A percentile compares a stretch with the other conserved stretches of the same genome.
These are phyloP conservation scores for Perodicticus potto DNA, from an alignment of 2,797 vertebrate species.

Conservation along the genomic window DNA sequence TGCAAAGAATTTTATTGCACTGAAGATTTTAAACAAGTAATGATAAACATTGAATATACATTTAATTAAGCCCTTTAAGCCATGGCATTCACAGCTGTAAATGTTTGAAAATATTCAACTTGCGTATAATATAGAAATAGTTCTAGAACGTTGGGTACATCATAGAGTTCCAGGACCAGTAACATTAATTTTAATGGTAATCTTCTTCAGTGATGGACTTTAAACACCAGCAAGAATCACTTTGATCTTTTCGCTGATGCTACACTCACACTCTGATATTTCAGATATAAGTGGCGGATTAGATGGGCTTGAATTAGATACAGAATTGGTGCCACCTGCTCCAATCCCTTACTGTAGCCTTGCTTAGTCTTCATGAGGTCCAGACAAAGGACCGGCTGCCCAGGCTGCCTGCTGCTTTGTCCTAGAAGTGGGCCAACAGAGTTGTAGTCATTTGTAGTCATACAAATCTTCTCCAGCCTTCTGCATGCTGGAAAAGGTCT, in stretches of 20 bases:
- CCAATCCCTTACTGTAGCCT: constrained; percentile 69
- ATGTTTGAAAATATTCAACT: constrained; percentile 21
- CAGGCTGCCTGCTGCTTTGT: constrained; percentile 70
- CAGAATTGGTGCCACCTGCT: constrained; percentile 82
- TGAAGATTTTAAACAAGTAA: constrained; percentile 61
- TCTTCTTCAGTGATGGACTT: constrained; percentile 49
- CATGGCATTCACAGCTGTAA: neutral
- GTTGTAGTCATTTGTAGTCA: constrained; percentile 2
- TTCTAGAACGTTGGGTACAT: neutral
- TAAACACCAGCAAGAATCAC: constrained; percentile 58
- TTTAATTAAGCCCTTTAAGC: constrained; percentile 42
- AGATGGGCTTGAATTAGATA: constrained; percentile 56
- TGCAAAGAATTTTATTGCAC: neutral
- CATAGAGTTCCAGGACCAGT: constrained; percentile 37
- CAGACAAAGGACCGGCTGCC: constrained; percentile 72
- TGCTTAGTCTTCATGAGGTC: constrained; percentile 71
- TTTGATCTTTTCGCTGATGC: constrained; percentile 26
- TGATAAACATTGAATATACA: constrained; percentile 37
- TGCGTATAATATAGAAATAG: neutral
- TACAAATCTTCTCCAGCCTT: neutral
- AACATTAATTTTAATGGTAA: constrained; percentile 74
- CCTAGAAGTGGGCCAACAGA: constrained; percentile 59
- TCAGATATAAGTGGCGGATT: constrained; percentile 75
- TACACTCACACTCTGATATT: constrained; percentile 70
- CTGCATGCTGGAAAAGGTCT: constrained; percentile 34